Percentiles rank a stretch among this genome's conserved stretches.
Evolutionary conservation across 2,113 vertebrate genomes (phyloP).

Genomic region (Panthera tigris): DNA sequence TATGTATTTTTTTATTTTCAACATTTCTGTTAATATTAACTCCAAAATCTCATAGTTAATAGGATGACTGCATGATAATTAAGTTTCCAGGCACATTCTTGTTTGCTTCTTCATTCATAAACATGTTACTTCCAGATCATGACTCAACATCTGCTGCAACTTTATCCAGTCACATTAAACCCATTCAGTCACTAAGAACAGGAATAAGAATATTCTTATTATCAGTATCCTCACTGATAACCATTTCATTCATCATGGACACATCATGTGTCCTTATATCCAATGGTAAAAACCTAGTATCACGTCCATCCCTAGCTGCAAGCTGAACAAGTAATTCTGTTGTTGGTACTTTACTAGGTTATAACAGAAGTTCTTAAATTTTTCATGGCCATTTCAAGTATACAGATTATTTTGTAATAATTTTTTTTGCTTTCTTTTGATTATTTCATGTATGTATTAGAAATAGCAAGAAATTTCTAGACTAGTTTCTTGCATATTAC

Average conservation of each 20-base stretch:
- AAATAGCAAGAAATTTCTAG: background rate
- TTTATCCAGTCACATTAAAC: background rate
- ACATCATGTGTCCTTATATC: rapidly evolving
- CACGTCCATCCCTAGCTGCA: rapidly evolving
- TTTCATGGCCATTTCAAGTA: background rate
- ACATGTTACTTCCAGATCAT: background rate
- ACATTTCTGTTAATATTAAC: background rate
- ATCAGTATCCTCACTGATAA: background rate
- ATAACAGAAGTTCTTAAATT: background rate
- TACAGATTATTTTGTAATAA: background rate
- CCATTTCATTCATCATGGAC: background rate
- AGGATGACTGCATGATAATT: background rate
- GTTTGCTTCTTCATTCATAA: background rate
- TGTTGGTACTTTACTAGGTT: background rate
- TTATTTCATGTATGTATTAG: background rate
- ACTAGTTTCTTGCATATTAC: background rate
- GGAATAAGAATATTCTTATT: background rate
- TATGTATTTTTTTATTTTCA: background rate
- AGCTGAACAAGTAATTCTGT: background rate
- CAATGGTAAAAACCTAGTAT: background rate
- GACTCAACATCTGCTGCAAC: background rate
- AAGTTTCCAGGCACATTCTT: background rate
- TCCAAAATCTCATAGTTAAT: background rate
- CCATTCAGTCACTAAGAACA: background rate
- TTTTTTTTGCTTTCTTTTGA: background rate